phyloP scores from a whole-genome alignment of 2,888 invertebrate genomes.

The Pachycephus smyrnensis region DNA sequence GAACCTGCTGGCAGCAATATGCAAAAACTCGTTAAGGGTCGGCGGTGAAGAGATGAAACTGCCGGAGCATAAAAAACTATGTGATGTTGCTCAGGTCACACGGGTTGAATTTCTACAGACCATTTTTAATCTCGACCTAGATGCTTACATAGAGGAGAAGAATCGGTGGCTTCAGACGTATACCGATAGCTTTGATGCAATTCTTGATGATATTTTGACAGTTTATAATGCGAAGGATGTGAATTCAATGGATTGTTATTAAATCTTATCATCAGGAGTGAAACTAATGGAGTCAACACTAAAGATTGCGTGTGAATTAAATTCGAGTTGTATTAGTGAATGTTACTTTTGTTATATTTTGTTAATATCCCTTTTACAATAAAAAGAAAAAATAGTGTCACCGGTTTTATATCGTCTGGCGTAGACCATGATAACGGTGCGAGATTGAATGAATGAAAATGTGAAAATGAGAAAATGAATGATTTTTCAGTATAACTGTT shows the following conservation, averaged over 20 bases:
- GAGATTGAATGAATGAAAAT: background rate
- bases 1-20: conserved; percentile 73
- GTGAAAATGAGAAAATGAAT: background rate
- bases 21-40: conserved; percentile 69
- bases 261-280: conserved; percentile 30
- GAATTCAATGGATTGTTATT: conserved; percentile 81
- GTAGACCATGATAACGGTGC: background rate
- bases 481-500: background rate
- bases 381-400: background rate
- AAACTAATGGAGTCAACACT: background rate
- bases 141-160: conserved; percentile 72
- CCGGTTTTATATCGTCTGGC: background rate
- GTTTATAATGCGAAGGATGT: conserved; percentile 71
- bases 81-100: conserved; percentile 60
- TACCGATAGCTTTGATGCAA: conserved; percentile 76
- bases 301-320: background rate
- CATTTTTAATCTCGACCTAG: conserved; percentile 72
- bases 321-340: no score
- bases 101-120: conserved; percentile 74
- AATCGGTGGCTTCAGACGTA: conserved; percentile 76
- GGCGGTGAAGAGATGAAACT: conserved; percentile 52
- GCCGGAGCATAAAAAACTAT: conserved; percentile 55
- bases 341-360: background rate
- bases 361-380: background rate
- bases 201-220: conserved; percentile 80